Percentiles rank a stretch among this genome's conserved stretches.
These are phyloP conservation scores for Pterocles gutturalis DNA, from an alignment of 2,113 vertebrate genomes.

Conservation along the genomic window DNA sequence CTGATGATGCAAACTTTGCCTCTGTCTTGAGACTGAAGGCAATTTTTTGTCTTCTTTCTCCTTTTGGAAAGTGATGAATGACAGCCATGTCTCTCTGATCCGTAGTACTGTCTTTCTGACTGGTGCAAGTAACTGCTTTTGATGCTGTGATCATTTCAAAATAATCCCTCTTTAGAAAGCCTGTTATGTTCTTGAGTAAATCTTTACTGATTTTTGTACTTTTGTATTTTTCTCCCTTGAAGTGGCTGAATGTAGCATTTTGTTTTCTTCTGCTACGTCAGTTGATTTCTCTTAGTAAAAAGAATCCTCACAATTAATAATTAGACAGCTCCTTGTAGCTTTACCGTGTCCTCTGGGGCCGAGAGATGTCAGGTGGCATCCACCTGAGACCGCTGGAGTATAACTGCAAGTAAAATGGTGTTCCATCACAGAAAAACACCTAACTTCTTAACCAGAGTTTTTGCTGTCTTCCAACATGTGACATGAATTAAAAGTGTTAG, in stretches of 20 bases:
- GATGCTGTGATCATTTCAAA: slow-evolving; percentile 53
- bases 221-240: slow-evolving; percentile 31
- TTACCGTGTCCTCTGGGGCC: background rate
- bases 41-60: background rate
- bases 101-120: slow-evolving; percentile 32
- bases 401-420: background rate
- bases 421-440: background rate
- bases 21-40: background rate
- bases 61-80: slow-evolving; percentile 6
- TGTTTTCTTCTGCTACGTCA: background rate
- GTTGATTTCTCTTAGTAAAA: background rate
- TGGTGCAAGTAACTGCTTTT: slow-evolving; percentile 40
- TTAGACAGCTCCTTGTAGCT: background rate
- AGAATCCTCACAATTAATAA: background rate
- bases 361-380: slow-evolving; percentile 27
- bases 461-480: background rate
- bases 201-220: slow-evolving; percentile 27
- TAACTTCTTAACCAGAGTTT: background rate
- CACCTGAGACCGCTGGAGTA: slow-evolving; percentile 33
- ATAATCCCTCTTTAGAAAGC: slow-evolving; percentile 66
- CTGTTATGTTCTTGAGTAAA: slow-evolving; percentile 45
- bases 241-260: background rate
- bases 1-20: background rate
- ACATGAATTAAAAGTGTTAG: background rate
- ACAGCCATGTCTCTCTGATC: slow-evolving; percentile 31